phyloP scores from a whole-genome alignment of 2,888 invertebrate genomes.

The Globia sparganii region DNA sequence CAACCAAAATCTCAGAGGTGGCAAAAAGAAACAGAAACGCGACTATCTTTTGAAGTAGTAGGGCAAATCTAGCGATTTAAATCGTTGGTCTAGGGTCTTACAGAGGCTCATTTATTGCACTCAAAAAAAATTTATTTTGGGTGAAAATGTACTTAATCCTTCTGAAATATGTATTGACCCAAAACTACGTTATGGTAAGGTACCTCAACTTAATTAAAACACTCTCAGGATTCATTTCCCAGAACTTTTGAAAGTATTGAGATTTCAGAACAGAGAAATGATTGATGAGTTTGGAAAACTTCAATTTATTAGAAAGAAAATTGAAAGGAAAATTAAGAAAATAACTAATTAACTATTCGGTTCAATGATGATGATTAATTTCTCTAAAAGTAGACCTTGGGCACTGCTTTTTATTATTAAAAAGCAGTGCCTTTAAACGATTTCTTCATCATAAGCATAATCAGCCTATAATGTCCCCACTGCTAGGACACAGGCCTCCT shows the following conservation, averaged over 20 bases:
- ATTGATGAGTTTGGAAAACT: constrained; percentile 50
- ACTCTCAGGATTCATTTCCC: not conserved
- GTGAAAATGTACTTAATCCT: not conserved
- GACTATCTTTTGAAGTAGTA: too few relatives aligned
- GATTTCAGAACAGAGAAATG: constrained; percentile 28
- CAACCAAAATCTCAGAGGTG: too few relatives aligned
- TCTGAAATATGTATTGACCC: not conserved
- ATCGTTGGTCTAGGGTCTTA: not conserved
- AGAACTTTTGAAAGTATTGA: constrained; percentile 40
- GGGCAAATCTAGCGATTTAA: not conserved
- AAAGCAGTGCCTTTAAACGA: not conserved
- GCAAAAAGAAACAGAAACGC: too few relatives aligned
- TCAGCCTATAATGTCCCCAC: too few relatives aligned
- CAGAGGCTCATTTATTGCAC: not conserved
- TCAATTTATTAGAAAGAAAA: constrained; percentile 10
- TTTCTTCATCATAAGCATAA: too few relatives aligned
- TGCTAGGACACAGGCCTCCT: too few relatives aligned
- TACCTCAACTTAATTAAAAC: not conserved
- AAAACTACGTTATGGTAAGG: not conserved
- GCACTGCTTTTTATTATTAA: too few relatives aligned
- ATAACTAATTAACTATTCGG: constrained; percentile 18
- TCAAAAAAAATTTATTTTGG: not conserved
- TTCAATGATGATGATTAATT: constrained; percentile 24
- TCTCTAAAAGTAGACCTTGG: not conserved
- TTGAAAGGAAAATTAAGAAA: constrained; percentile 23